Evolutionary conservation across 2,888 invertebrate species (phyloP).

Genomic region (Acronicta alni): DNA sequence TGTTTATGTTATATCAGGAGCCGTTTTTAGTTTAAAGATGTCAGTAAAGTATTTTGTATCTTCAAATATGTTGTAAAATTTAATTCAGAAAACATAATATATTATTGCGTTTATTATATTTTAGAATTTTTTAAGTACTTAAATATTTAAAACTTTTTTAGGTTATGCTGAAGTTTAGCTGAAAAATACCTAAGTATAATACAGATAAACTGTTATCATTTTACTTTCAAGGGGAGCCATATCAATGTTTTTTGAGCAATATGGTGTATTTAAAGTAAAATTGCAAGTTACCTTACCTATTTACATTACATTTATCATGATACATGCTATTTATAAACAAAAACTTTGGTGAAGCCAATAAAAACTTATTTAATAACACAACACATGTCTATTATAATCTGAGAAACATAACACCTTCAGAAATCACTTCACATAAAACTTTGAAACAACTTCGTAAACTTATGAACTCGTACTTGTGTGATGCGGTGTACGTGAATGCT

Average conservation of each 20-base stretch:
- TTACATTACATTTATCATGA: neutral
- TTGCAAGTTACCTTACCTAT: neutral
- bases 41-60: no score
- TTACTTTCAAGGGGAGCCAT: neutral
- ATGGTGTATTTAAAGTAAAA: no score
- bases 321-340: neutral
- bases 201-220: neutral
- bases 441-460: slow-evolving; percentile 34
- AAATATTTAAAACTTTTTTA: neutral
- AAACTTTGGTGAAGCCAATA: neutral
- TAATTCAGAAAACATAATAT: no score
- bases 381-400: slow-evolving; percentile 11
- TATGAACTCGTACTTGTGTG: slow-evolving; percentile 17
- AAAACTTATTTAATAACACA: slow-evolving; percentile 14
- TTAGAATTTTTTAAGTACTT: no score
- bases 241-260: neutral
- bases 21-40: no score
- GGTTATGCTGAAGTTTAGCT: neutral
- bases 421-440: slow-evolving; percentile 36
- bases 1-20: no score
- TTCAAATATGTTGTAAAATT: no score
- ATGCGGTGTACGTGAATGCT: slow-evolving; percentile 1
- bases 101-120: neutral
- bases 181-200: neutral
- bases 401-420: slow-evolving; percentile 10